These are phyloP conservation scores for Lapara coniferarum DNA, from an alignment of 2,888 invertebrate species.

Conservation along the genomic window DNA sequence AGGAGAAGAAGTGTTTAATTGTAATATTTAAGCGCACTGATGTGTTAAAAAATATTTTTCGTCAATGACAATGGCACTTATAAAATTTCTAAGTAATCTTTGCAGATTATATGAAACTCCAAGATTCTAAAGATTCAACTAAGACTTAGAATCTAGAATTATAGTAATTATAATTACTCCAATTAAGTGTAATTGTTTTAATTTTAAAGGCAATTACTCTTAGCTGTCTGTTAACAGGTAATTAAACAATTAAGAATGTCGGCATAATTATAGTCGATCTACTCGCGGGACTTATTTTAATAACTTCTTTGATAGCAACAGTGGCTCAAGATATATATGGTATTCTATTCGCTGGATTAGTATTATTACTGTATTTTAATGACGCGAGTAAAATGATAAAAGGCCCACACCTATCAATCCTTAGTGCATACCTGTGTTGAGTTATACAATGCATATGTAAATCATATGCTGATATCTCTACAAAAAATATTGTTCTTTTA, in stretches of 20 bases:
- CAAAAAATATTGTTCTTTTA: constrained; percentile 10
- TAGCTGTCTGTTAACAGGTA: neutral
- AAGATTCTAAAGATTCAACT: neutral
- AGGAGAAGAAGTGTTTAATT: too few species aligned
- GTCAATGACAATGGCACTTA: neutral
- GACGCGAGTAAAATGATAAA: neutral
- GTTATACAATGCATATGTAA: constrained; percentile 17
- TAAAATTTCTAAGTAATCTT: neutral
- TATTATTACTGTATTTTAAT: too few species aligned
- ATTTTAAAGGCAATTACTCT: neutral
- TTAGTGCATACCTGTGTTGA: constrained; percentile 1
- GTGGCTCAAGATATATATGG: too few species aligned
- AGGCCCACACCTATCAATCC: neutral
- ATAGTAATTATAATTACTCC: neutral
- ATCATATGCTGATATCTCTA: constrained; percentile 19
- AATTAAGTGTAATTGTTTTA: neutral
- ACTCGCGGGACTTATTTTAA: too few species aligned
- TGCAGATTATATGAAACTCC: too few species aligned
- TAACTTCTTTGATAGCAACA: too few species aligned
- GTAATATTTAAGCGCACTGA: too few species aligned
- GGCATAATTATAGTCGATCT: neutral
- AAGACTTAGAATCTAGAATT: neutral
- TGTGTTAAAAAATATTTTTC: neutral
- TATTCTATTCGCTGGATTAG: too few species aligned
- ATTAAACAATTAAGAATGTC: neutral